Conservation (phyloP, 2,888 invertebrate species). For the Tenthredo amoena region DNA sequence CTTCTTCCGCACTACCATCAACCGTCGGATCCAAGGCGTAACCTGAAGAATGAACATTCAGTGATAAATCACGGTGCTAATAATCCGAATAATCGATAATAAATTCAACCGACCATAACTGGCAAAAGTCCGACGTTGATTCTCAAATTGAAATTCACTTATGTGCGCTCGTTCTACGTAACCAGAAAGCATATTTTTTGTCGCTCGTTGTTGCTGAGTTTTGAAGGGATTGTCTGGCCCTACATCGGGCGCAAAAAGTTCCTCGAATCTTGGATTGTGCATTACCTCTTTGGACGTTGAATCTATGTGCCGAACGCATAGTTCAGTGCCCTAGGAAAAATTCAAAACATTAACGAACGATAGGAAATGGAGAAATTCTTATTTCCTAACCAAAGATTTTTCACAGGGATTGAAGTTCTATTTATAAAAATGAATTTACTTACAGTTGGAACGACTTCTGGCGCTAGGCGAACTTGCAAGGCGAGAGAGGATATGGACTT, state of each 20-base stretch:
- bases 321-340: slow-evolving; percentile 83
- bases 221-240: slow-evolving; percentile 97
- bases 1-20: slow-evolving; percentile 80
- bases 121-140: slow-evolving; percentile 95
- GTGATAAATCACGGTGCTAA: background rate
- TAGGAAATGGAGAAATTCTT: background rate
- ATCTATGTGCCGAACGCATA: slow-evolving; percentile 87
- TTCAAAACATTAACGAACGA: slow-evolving; percentile 30
- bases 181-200: slow-evolving; percentile 95
- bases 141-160: slow-evolving; percentile 98
- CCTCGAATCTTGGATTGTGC: slow-evolving; percentile 96
- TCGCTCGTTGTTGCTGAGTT: slow-evolving; percentile 92
- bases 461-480: slow-evolving; percentile 89
- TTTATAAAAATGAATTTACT: slow-evolving; percentile 65
- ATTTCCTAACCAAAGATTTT: background rate
- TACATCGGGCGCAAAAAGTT: slow-evolving; percentile 93
- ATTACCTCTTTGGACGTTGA: slow-evolving; percentile 89
- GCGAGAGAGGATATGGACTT: slow-evolving; percentile 80
- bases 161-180: slow-evolving; percentile 97
- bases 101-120: slow-evolving; percentile 85
- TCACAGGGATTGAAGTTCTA: slow-evolving; percentile 60
- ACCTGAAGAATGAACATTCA: slow-evolving; percentile 75
- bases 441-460: slow-evolving; percentile 90
- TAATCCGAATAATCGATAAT: slow-evolving; percentile 17
- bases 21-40: slow-evolving; percentile 97